Base-by-base conservation (phyloP, 2,888 invertebrate genomes). In the Lasioglossum pauxillum region DNA sequence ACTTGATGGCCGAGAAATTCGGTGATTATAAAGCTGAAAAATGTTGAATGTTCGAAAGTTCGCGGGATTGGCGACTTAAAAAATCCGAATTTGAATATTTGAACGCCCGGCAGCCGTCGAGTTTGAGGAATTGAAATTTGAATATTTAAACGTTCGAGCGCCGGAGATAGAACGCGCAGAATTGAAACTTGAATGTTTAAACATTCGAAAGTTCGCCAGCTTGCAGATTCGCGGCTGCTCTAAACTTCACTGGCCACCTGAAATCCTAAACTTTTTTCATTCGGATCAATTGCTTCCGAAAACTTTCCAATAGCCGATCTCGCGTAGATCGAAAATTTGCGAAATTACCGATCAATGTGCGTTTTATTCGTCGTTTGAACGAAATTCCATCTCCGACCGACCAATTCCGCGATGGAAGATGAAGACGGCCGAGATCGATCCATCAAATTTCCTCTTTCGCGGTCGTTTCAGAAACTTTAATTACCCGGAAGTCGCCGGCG, bases 371-470 rank as follows among this genome's bases (percentile, higher is more conserved):
- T 16, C 60, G 60, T 10, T n/a, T 2, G 53, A 53, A 7, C 60
- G 12, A 31, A 64, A 64, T 64, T 64, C 31, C 31, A 67, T 67
- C 67, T 67, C 67, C 67, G 67, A 67, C 67, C 35, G 35, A 67
- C 10, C 67, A 35, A 35, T 67, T 31, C 19, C 35, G 3, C 35
- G 67, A 67, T 67, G 19, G 67, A 35, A 67, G 35, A 31, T 35
- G 31, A 67, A 35, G 19, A 19, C 8, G 35, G 8, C 67, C 67
- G 69, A 23, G n/a, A n/a, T 64, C 60, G 7, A 64, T 46, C 60
- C 60, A 23, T 19, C 60, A 44, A 35, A 16, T 64, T 41, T 67
- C 38, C 64, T 78, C 81, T 81, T 81, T 78, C 49, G 71, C 53
- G 71, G 27, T 35, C 16, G 46, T 49, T 77, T 57, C 19, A 71